Evolutionary conservation across 2,888 invertebrate genomes (phyloP), one percentile per base, ranked within the genome.

Genomic region (Eristalis intricaria): DNA sequence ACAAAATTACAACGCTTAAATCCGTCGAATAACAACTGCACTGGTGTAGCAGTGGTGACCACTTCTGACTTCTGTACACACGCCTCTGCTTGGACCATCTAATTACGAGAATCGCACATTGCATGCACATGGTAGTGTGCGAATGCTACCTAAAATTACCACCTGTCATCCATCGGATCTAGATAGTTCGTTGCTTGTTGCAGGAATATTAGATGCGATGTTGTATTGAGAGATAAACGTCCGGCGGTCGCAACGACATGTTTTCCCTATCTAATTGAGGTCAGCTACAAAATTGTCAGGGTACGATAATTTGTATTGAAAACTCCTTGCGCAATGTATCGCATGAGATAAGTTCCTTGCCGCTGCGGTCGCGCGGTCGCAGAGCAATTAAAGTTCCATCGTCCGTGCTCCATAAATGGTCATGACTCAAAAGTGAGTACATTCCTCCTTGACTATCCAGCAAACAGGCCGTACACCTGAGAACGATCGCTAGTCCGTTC

Each of bases 351-450:
- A 68, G 50, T 68, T 35, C 23, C 29, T 32, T 69, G 38, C 40
- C 50, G 26, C 26, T 26, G 56, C 38, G 71, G 71, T 71, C 68
- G 50, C 43, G 56, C 38, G 71, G 71, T 71, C 64, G 50, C 43
- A 50, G 61, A 84, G 87, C 87, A 87, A 87, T 87, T 87, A 87
- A 87, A 87, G 87, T 87, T 84, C 87, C 84, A 80, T 76, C 76
- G 70, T 83, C 75, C 40, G 56, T 78, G 50, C 66, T 32, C 87
- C 84, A 84, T 77, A 87, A 80, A 87, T 80, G 87, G 87, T 64
- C 64, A 87, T 79, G 56, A 61, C 71, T 71, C 84, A 80, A 76
- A 78, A 82, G 50, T 56, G 74, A 86, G 78, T 75, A 73, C 73
- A 87, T 87, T 79, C 76, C 76, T 75, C 43, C 60, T 60, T 60